These are phyloP conservation scores for Argyrosomus japonicus DNA, from an alignment of 2,113 vertebrate species.

Conservation along the genomic window DNA sequence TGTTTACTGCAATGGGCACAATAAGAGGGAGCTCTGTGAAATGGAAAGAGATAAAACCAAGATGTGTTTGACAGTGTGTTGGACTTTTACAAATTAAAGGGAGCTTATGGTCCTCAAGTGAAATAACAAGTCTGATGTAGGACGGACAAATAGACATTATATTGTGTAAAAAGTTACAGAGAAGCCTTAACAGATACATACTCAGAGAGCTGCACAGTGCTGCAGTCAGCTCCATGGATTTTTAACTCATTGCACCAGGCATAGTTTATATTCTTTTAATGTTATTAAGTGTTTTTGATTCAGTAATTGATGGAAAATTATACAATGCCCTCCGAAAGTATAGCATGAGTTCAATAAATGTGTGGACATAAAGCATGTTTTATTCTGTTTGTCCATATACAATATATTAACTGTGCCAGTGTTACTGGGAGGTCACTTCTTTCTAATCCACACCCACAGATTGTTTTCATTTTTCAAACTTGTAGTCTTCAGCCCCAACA, in stretches of 20 bases:
- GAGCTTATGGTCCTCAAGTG: conserved; percentile 52
- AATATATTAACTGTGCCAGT: not conserved
- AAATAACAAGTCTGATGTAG: conserved; percentile 50
- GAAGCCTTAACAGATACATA: not conserved
- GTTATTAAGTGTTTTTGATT: not conserved
- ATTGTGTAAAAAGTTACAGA: conserved; percentile 23
- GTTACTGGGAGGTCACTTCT: too few species aligned
- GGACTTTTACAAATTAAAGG: conserved; percentile 68
- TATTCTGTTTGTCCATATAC: not conserved
- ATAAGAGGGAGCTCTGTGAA: conserved; percentile 41
- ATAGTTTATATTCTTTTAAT: not conserved
- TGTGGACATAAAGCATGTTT: not conserved
- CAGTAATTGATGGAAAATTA: not conserved
- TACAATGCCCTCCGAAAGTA: not conserved
- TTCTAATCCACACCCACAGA: too few species aligned
- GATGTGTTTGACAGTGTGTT: conserved; percentile 63
- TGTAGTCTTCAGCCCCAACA: too few species aligned
- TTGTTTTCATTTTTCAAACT: too few species aligned
- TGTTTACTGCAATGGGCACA: conserved; percentile 68
- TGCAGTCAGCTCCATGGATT: not conserved
- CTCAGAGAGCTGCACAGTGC: not conserved
- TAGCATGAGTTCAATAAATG: not conserved
- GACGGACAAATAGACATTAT: conserved; percentile 27
- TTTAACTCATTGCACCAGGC: not conserved
- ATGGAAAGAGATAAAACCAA: conserved; percentile 60